phyloP scores from a whole-genome alignment of 2,888 invertebrate genomes.

The Pherbina coryleti region DNA sequence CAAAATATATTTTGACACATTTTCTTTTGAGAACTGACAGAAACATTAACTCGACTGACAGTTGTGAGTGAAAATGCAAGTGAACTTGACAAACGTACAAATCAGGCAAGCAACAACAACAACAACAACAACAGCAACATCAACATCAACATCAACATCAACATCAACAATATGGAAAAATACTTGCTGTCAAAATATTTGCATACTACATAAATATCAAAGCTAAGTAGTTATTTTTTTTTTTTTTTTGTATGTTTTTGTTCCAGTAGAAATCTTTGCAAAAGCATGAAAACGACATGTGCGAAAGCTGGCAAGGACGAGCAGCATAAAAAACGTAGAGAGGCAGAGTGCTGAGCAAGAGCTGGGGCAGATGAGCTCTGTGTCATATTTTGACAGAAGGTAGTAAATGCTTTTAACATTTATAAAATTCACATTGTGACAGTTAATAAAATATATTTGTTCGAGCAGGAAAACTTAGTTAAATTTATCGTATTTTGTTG shows the following conservation, averaged over 20 bases:
- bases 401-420: constrained; percentile 21
- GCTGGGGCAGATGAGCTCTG: background rate
- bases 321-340: too few species aligned
- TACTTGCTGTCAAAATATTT: background rate
- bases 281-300: too few species aligned
- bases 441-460: background rate
- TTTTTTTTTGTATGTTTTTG: too few species aligned
- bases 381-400: constrained; percentile 10
- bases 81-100: background rate
- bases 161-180: background rate
- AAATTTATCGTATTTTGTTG: too few species aligned
- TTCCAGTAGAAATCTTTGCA: too few species aligned
- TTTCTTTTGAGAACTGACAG: background rate
- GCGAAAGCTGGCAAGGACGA: too few species aligned
- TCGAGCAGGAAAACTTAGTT: too few species aligned
- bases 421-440: constrained; percentile 8
- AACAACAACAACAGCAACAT: background rate
- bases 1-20: too few species aligned
- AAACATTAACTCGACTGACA: background rate
- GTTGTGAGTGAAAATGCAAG: constrained; percentile 3
- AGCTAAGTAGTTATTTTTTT: background rate
- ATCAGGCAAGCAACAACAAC: background rate
- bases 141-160: background rate
- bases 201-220: background rate
- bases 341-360: too few species aligned